Conservation (phyloP, 1,140 invertebrate species). For the Lepidurus arcticus region DNA sequence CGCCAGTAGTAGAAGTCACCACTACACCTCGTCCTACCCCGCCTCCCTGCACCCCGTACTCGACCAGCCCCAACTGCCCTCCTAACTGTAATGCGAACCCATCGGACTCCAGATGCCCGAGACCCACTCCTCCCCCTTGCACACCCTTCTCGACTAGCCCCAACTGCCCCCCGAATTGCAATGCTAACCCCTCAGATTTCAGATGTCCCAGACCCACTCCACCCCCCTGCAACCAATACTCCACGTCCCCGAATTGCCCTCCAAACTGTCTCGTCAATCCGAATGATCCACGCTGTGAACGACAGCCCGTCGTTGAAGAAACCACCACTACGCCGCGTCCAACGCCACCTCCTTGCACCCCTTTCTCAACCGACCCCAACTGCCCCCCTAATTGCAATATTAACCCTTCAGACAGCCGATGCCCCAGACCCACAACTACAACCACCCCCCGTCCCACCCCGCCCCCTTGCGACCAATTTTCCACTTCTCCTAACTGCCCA, state of each 20-base stretch:
- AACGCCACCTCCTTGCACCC: not conserved
- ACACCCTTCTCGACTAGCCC: not conserved
- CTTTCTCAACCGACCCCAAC: not conserved
- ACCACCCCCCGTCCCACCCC: not conserved
- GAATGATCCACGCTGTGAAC: not conserved
- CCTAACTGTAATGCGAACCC: not conserved
- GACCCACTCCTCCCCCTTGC: not conserved
- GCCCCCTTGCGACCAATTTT: not conserved
- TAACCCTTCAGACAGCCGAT: not conserved
- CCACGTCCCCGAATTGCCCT: not conserved
- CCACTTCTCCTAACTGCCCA: not conserved
- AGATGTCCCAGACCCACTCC: not conserved
- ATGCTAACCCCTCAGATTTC: not conserved
- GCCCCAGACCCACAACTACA: not conserved
- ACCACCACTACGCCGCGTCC: not conserved
- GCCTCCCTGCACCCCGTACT: not conserved
- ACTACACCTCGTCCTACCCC: not conserved
- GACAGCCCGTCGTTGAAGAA: slow-evolving; percentile 5
- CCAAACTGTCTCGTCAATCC: not conserved
- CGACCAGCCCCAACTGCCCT: not conserved
- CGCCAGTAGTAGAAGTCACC: not conserved
- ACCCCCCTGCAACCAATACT: not conserved
- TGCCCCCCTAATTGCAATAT: not conserved
- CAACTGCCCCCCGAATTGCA: not conserved
- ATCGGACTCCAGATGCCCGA: not conserved